Conservation (phyloP, 2,888 invertebrate genomes). For the Ashinkailepas kermadecensis region DNA sequence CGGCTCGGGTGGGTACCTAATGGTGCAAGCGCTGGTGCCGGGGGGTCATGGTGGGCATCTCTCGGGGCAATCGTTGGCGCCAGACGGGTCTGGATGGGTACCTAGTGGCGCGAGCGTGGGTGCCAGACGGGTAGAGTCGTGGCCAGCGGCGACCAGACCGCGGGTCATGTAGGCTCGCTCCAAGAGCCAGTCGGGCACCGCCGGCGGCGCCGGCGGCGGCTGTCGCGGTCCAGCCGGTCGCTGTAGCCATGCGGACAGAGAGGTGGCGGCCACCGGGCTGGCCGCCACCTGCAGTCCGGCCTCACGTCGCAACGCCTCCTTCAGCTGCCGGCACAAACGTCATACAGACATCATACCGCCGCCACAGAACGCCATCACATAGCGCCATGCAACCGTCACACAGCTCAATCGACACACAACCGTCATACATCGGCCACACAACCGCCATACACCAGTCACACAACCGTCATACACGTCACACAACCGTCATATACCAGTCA, state of each 20-base stretch:
- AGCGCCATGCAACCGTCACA: no score
- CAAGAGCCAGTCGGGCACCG: background rate
- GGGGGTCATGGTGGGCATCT: background rate
- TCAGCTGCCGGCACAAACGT: background rate
- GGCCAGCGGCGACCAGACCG: background rate
- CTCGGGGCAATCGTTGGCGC: no score
- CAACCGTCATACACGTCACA: background rate
- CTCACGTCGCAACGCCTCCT: background rate
- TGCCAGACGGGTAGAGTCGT: background rate
- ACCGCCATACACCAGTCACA: no score
- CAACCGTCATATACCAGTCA: background rate
- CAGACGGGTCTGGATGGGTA: background rate
- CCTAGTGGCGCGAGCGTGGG: background rate
- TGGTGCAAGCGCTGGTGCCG: background rate
- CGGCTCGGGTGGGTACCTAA: background rate
- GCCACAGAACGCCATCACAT: no score
- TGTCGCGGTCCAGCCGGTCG: background rate
- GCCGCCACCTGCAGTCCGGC: background rate
- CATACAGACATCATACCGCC: no score
- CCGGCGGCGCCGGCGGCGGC: background rate
- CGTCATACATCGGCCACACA: background rate
- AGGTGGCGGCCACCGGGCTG: background rate
- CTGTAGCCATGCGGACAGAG: background rate
- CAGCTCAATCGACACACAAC: background rate
- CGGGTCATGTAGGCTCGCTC: constrained; percentile 16